phyloP scores from a whole-genome alignment of 2,797 vertebrate species.

The Manis crassicaudata region DNA sequence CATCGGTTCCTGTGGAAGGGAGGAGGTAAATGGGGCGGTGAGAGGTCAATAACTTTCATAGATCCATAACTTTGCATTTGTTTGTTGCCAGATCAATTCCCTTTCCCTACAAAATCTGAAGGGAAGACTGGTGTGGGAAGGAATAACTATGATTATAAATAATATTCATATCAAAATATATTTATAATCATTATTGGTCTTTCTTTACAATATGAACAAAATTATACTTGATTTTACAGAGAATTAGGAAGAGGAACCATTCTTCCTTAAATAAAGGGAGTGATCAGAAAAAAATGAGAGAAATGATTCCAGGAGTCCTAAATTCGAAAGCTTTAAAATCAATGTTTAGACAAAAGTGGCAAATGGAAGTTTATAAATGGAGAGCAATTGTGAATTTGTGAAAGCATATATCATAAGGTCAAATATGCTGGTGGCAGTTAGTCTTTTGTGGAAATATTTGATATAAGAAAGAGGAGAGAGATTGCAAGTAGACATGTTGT shows the following conservation, averaged over 20 bases:
- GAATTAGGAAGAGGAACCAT: neutral
- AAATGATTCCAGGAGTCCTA: neutral
- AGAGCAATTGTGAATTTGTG: neutral
- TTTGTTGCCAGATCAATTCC: conserved; percentile 64
- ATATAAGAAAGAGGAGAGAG: neutral
- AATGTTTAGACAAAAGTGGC: neutral
- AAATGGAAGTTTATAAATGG: conserved; percentile 5
- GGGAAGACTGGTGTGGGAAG: conserved; percentile 36
- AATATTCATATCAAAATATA: conserved; percentile 60
- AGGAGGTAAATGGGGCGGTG: conserved; percentile 66
- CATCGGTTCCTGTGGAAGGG: conserved; percentile 51
- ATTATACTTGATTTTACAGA: conserved; percentile 33
- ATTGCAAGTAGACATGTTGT: neutral
- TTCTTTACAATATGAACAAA: neutral
- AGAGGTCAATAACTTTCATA: conserved; percentile 75
- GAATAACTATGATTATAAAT: conserved; percentile 52
- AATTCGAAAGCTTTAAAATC: neutral
- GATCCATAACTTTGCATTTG: conserved; percentile 63
- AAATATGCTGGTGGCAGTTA: neutral
- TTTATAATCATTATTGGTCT: conserved; percentile 46
- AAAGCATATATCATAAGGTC: neutral
- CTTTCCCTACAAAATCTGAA: conserved; percentile 46
- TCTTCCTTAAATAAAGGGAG: neutral
- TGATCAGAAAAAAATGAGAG: neutral
- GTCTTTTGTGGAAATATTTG: neutral